Evolutionary conservation across 2,113 vertebrate genomes (phyloP), one percentile per base, ranked within the genome.

Genomic region (Galbula dea): DNA sequence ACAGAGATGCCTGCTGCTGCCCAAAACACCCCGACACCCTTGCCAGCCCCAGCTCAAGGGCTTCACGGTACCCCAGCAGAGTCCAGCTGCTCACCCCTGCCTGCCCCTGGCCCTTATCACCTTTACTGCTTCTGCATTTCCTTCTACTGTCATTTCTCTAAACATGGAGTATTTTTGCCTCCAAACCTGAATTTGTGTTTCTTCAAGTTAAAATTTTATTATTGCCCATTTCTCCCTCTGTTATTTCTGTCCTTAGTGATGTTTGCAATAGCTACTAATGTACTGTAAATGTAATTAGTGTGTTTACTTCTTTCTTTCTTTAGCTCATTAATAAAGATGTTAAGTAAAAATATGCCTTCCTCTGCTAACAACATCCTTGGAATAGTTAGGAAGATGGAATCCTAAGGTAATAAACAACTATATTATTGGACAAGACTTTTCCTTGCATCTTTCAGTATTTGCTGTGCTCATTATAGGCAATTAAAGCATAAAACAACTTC

Each of bases 301-400:
- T 97, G 97, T 97, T 96, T 97, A 96, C 96, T 97, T 97, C 96
- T 96, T 96, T 97, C 95, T 96, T 97, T 97, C 97, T 97, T 97
- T 96, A 97, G 97, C 97, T 97, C 97, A 97, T 98, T 98, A 98
- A 98, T 98, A 98, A 98, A 98, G 96, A 98, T 97, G 97, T 98
- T 98, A 98, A 98, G 97, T 97, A 98, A 98, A 97, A 97, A 97
- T 94, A 97, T 97, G 97, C 95, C 97, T 98, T 97, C 97, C 96
- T 97, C 90, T 97, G 97, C 97, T 97, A 95, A 96, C 93, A 96
- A 96, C 94, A 96, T 94, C 95, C 94, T 93, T 6, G 3, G 89
- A 94, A 94, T 66, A 91, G 88, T 95, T 94, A 96, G 91, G 88
- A 91, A 97, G 95, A 96, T 73, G 84, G 78, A 54, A 89, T 93